Evolutionary conservation across 2,797 vertebrate genomes (phyloP).

Genomic region (Synanceia verrucosa): DNA sequence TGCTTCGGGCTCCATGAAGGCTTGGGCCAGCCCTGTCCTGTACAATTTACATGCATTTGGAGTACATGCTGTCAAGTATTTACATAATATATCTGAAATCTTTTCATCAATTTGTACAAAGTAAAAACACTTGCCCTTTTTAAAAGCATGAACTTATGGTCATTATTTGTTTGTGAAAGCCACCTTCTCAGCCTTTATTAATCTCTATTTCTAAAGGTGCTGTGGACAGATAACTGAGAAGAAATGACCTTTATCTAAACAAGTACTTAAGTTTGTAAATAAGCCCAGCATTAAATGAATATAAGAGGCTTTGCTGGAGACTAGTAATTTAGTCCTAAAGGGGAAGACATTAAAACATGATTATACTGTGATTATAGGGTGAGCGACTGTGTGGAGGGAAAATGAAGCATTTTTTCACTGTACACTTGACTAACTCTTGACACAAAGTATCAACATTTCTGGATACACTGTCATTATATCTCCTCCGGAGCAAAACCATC

Average conservation of each 20-base stretch:
- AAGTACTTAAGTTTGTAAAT: constrained; percentile 20
- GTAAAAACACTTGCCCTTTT: neutral
- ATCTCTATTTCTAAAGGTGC: neutral
- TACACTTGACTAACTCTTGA: constrained; percentile 30
- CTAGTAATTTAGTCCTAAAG: constrained; percentile 43
- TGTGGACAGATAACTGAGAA: neutral
- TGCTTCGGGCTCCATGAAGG: too few relatives aligned
- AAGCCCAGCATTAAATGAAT: constrained; percentile 14
- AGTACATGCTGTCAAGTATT: constrained; percentile 8
- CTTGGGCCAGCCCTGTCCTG: too few relatives aligned
- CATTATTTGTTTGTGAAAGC: neutral
- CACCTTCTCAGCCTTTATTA: neutral
- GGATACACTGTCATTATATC: constrained; percentile 40
- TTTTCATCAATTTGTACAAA: neutral
- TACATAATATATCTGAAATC: neutral
- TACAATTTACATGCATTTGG: constrained; percentile 9
- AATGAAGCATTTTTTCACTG: neutral
- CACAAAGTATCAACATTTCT: constrained; percentile 11
- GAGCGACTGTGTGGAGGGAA: neutral
- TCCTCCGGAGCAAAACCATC: constrained; percentile 15
- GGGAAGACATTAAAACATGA: constrained; percentile 42
- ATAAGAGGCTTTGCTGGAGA: constrained; percentile 23
- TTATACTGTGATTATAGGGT: constrained; percentile 50
- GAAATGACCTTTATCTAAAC: constrained; percentile 23
- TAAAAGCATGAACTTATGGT: neutral